phyloP scores from a whole-genome alignment of 2,113 vertebrate species.

The Hypanus sabinus region DNA sequence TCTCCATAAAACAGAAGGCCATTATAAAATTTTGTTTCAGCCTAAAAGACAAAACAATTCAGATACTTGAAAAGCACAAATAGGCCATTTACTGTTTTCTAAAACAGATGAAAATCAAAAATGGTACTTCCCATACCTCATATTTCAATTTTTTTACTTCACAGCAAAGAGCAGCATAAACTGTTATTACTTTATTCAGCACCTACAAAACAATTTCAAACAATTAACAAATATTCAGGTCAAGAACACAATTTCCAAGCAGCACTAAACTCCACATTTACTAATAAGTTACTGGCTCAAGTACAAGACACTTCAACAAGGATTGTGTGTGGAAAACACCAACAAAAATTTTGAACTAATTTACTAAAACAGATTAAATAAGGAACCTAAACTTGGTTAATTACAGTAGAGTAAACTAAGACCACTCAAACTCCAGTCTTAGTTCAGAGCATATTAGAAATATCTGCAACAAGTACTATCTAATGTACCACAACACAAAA shows the following conservation, averaged over 20 bases:
- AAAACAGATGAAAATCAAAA: neutral
- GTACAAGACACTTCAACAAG: too few species aligned
- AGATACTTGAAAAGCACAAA: neutral
- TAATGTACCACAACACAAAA: neutral
- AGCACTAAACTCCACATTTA: neutral
- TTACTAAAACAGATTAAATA: too few species aligned
- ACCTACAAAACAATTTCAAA: conserved; percentile 58
- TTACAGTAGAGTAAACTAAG: neutral
- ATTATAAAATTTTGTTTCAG: conserved; percentile 95
- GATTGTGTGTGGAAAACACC: neutral
- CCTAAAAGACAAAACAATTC: conserved; percentile 60
- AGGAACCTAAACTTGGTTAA: too few species aligned
- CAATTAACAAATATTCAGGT: neutral
- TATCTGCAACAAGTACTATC: neutral
- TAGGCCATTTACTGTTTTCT: neutral
- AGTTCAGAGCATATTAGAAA: neutral
- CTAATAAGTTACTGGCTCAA: neutral
- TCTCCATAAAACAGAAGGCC: conserved; percentile 95
- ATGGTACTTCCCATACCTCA: conserved; percentile 67
- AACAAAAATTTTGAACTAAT: neutral
- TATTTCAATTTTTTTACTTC: conserved; percentile 96
- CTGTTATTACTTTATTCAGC: conserved; percentile 96
- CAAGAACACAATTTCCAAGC: neutral
- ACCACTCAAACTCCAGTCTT: neutral
- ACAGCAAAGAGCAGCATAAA: conserved; percentile 93